Percentiles rank a stretch among this genome's conserved stretches.
phyloP scores from a whole-genome alignment of 2,113 vertebrate species.

The Callospermophilus lateralis region DNA sequence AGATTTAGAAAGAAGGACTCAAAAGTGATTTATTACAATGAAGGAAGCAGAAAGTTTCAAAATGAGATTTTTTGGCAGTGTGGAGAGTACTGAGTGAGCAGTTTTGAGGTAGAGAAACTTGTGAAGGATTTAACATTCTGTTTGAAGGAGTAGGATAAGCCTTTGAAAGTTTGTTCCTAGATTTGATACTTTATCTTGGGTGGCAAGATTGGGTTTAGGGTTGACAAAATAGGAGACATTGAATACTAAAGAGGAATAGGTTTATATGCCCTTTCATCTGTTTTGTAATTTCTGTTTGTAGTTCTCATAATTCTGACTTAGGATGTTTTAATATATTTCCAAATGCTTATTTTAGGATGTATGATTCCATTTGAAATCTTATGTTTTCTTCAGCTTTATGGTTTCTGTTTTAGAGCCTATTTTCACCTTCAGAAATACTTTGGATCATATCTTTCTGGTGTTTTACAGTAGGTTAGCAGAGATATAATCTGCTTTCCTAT shows the following conservation, averaged over 20 bases:
- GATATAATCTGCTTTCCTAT: background rate
- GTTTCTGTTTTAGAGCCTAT: background rate
- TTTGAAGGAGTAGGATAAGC: background rate
- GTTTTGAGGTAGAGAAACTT: background rate
- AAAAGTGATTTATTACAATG: background rate
- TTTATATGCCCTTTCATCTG: background rate
- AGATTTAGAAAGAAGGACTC: background rate
- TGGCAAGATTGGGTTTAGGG: background rate
- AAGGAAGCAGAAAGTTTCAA: background rate
- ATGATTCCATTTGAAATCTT: slow-evolving; percentile 22
- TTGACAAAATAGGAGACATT: background rate
- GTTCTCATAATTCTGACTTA: slow-evolving; percentile 48
- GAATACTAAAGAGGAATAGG: background rate
- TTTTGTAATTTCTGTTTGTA: slow-evolving; percentile 29
- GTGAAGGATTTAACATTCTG: background rate
- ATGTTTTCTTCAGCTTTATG: background rate
- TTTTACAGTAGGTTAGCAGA: background rate
- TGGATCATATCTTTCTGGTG: background rate
- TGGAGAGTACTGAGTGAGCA: background rate
- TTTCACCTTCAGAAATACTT: slow-evolving; percentile 34
- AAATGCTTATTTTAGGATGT: slow-evolving; percentile 12
- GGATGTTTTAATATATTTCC: slow-evolving; percentile 14
- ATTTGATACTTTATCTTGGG: background rate
- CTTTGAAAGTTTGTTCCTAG: background rate
- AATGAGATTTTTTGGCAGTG: background rate